A percentile compares a stretch with the other conserved stretches of the same genome.
phyloP scores from a whole-genome alignment of 2,113 vertebrate genomes.

The Eclectus roratus region DNA sequence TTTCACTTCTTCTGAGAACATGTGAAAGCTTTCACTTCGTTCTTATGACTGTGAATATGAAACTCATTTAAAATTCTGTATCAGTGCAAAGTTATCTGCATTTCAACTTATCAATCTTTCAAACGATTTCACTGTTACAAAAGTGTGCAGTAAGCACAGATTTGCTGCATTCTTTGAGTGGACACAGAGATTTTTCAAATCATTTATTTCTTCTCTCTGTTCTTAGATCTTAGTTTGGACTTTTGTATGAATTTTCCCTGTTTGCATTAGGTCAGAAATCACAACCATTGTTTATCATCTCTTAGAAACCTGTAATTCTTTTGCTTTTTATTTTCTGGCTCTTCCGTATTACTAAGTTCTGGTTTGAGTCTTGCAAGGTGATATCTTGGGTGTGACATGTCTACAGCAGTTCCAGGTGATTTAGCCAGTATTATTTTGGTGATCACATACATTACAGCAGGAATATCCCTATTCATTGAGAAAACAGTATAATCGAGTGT shows the following conservation, averaged over 20 bases:
- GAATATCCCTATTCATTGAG: background rate
- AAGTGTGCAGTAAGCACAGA: background rate
- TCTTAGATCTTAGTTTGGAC: background rate
- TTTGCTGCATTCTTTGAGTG: background rate
- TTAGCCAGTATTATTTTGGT: background rate
- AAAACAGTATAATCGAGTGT: background rate
- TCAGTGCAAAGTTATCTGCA: background rate
- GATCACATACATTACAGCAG: background rate
- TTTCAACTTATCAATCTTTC: background rate
- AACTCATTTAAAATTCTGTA: background rate
- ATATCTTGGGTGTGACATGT: background rate
- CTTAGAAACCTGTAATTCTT: background rate
- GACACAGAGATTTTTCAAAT: background rate
- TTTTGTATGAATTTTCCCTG: background rate
- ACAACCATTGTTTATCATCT: background rate
- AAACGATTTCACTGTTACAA: background rate
- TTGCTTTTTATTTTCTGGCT: background rate
- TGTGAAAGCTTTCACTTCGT: background rate
- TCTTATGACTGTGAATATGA: background rate
- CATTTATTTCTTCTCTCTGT: background rate
- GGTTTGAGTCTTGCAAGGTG: background rate
- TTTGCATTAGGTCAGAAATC: background rate
- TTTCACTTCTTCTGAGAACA: background rate
- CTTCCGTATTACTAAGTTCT: background rate
- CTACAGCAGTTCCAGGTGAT: background rate